These are phyloP conservation scores for Crenuchus spilurus DNA, from an alignment of 2,797 vertebrate genomes.

Conservation along the genomic window DNA sequence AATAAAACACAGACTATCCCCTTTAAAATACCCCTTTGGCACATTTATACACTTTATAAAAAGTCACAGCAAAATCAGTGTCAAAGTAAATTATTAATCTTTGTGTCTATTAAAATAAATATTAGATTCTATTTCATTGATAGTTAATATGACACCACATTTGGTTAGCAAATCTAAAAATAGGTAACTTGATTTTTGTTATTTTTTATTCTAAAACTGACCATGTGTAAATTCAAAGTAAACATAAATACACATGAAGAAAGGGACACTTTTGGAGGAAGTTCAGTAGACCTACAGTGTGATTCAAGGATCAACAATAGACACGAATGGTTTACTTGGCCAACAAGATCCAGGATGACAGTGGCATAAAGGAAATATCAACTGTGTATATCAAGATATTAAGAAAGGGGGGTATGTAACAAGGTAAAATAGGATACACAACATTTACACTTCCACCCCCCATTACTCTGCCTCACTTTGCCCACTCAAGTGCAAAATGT, in stretches of 20 bases:
- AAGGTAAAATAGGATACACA: neutral
- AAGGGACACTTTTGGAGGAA: neutral
- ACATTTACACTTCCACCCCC: neutral
- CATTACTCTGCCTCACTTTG: conserved; percentile 12
- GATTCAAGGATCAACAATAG: conserved; percentile 10
- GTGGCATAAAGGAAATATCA: neutral
- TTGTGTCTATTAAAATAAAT: conserved; percentile 42
- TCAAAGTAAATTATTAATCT: conserved; percentile 21
- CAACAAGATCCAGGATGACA: neutral
- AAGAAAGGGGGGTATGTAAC: neutral
- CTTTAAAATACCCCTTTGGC: conserved; percentile 70
- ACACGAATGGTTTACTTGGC: conserved; percentile 6
- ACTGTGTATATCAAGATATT: neutral
- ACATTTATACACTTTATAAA: conserved; percentile 54
- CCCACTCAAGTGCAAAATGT: conserved; percentile 32
- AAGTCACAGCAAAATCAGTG: conserved; percentile 37
- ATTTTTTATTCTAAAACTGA: conserved; percentile 11
- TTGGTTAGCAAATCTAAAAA: conserved; percentile 40
- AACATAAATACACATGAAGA: conserved; percentile 20
- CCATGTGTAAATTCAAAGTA: conserved; percentile 14
- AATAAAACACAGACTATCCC: conserved; percentile 51
- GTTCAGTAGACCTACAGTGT: neutral
- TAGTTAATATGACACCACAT: conserved; percentile 39
- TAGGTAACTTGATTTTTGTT: conserved; percentile 9
- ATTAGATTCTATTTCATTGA: conserved; percentile 20